Conservation (phyloP, 2,797 vertebrate species). For the Hephaestus fuliginosus region DNA sequence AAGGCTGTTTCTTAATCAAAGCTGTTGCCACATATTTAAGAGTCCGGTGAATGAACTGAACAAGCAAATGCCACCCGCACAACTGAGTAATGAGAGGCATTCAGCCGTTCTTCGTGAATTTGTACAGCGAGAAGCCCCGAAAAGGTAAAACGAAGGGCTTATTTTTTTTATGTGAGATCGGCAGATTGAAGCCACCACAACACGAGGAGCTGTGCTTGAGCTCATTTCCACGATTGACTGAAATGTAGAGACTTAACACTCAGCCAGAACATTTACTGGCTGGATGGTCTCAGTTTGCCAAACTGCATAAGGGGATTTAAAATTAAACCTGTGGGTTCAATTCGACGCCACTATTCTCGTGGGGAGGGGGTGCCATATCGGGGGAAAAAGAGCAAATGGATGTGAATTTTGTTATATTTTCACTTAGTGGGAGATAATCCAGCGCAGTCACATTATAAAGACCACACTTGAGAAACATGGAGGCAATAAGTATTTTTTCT, state of each 20-base stretch:
- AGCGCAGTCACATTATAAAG: conserved; percentile 21
- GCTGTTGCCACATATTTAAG: conserved; percentile 49
- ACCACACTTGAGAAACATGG: conserved; percentile 14
- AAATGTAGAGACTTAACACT: conserved; percentile 78
- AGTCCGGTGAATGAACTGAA: conserved; percentile 44
- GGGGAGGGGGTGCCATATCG: conserved; percentile 51
- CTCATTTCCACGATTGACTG: conserved; percentile 75
- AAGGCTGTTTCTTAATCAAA: conserved; percentile 67
- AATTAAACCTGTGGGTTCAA: conserved; percentile 71
- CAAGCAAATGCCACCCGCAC: conserved; percentile 41
- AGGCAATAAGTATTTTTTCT: not conserved
- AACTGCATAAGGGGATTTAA: conserved; percentile 77
- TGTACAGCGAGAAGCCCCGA: conserved; percentile 31
- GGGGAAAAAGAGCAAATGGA: conserved; percentile 36
- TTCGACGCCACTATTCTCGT: conserved; percentile 55
- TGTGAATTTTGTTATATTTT: conserved; percentile 55
- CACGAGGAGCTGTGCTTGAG: conserved; percentile 56
- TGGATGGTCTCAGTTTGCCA: conserved; percentile 78
- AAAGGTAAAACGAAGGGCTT: conserved; percentile 61
- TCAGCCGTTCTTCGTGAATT: conserved; percentile 54
- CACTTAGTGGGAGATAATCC: conserved; percentile 59
- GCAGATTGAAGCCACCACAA: conserved; percentile 51
- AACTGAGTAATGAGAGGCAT: conserved; percentile 29
- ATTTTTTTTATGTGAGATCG: conserved; percentile 57
- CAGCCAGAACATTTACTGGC: conserved; percentile 79